Percentiles rank a stretch among this genome's conserved stretches.
phyloP scores from a whole-genome alignment of 2,113 vertebrate species.

The Mus spicilegus region DNA sequence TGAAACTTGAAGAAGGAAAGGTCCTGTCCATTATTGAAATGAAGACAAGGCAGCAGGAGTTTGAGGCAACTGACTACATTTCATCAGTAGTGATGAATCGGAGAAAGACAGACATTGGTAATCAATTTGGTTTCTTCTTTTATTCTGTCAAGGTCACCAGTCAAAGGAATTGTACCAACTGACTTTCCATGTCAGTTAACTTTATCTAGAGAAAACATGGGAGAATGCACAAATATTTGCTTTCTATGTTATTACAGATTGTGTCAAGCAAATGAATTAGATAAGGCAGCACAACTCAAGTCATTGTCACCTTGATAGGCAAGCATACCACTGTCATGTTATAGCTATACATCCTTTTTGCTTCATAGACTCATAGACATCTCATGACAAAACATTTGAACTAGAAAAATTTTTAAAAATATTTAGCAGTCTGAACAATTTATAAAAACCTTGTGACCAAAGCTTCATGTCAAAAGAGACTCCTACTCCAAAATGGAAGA shows the following conservation, averaged over 20 bases:
- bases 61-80: too few species aligned
- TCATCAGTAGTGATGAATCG: neutral
- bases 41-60: neutral
- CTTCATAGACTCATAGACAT: neutral
- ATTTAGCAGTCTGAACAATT: neutral
- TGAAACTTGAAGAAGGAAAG: neutral
- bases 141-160: neutral
- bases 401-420: neutral
- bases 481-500: neutral
- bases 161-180: neutral
- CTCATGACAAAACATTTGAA: neutral
- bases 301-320: neutral
- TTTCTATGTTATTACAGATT: neutral
- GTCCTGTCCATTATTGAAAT: too few species aligned
- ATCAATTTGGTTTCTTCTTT: neutral
- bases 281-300: neutral
- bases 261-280: neutral
- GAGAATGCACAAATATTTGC: neutral
- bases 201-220: neutral
- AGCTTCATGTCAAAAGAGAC: neutral
- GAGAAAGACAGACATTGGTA: neutral
- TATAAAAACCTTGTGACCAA: neutral
- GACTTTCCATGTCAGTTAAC: neutral
- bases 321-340: neutral
- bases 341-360: neutral